Evolutionary conservation across 2,888 invertebrate species (phyloP).

Genomic region (Agonopterix heracliana): DNA sequence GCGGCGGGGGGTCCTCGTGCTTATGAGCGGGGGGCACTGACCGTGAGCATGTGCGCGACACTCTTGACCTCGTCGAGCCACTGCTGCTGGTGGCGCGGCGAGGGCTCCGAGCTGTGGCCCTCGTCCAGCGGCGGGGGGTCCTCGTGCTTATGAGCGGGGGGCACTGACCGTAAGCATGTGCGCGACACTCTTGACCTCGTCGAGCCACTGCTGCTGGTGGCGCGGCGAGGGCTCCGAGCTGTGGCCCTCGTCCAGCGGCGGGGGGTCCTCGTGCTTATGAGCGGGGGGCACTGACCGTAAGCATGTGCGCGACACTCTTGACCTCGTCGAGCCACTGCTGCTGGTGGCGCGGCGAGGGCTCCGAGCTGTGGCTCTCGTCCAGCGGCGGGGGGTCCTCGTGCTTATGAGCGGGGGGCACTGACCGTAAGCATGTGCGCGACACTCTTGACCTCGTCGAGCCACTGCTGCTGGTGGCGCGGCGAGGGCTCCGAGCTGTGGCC

Average conservation of each 20-base stretch:
- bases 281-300: no score
- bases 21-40: no score
- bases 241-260: constrained; percentile 17
- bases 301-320: constrained; percentile 21
- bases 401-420: no score
- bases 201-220: constrained; percentile 48
- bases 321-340: constrained; percentile 53
- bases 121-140: background rate
- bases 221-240: constrained; percentile 44
- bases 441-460: constrained; percentile 41
- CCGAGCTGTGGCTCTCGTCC: constrained; percentile 27
- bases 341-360: constrained; percentile 44
- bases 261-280: no score
- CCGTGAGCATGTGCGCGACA: constrained; percentile 19
- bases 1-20: no score
- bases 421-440: constrained; percentile 19
- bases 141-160: no score
- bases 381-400: background rate
- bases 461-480: constrained; percentile 45
- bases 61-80: constrained; percentile 45
- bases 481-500: constrained; percentile 40
- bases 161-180: background rate
- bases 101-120: constrained; percentile 37
- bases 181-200: constrained; percentile 37
- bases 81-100: constrained; percentile 44